phyloP scores from a whole-genome alignment of 2,113 vertebrate species.

The Nycticorax nycticorax region DNA sequence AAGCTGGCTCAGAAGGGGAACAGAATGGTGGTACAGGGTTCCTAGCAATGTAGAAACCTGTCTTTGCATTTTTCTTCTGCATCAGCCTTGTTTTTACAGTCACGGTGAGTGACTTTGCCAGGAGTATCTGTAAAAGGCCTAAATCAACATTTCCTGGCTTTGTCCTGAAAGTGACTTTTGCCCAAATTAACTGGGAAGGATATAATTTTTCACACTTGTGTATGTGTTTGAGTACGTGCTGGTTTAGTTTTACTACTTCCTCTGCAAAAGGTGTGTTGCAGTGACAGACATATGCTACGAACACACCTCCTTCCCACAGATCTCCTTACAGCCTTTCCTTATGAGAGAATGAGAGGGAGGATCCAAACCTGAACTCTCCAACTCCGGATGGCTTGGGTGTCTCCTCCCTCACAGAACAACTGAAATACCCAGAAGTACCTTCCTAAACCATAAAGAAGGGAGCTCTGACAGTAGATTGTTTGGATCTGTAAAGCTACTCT shows the following conservation, averaged over 20 bases:
- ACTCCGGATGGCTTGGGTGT: accelerated
- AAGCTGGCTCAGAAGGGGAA: background rate
- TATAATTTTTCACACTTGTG: background rate
- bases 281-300: accelerated
- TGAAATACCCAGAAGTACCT: background rate
- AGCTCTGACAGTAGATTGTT: background rate
- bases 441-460: background rate
- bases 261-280: background rate
- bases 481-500: background rate
- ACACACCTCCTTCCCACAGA: background rate
- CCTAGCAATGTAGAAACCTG: background rate
- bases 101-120: background rate
- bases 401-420: background rate
- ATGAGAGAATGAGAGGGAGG: background rate
- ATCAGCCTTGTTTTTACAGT: background rate
- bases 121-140: background rate
- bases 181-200: background rate
- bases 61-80: background rate
- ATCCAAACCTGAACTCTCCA: background rate
- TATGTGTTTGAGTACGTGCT: accelerated
- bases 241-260: background rate
- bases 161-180: background rate
- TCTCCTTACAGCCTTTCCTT: background rate
- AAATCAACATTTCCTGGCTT: background rate
- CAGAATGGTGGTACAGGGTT: background rate